These are phyloP conservation scores for Epinephelus coioides DNA, from an alignment of 2,797 vertebrate species.

Conservation along the genomic window DNA sequence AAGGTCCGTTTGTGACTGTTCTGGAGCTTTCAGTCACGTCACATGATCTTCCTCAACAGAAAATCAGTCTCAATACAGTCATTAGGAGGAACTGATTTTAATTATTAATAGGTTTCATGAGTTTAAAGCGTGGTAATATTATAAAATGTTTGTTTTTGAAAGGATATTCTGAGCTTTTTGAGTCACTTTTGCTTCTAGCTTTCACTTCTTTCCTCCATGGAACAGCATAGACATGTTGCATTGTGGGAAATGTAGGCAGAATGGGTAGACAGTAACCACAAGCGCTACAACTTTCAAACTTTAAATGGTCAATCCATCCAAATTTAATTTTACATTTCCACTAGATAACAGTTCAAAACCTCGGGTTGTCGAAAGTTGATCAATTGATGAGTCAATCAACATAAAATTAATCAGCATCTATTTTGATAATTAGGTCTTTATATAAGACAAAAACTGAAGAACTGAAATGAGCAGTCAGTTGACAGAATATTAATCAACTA, in stretches of 20 bases:
- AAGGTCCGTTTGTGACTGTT: too few relatives aligned
- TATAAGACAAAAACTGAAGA: neutral
- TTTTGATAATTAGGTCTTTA: neutral
- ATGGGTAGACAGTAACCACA: neutral
- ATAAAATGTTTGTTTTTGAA: neutral
- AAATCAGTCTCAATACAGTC: neutral
- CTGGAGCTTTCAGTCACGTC: too few relatives aligned
- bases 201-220: neutral
- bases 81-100: neutral
- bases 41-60: neutral
- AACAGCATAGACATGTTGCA: neutral
- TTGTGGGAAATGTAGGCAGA: slow-evolving; percentile 32
- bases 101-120: neutral
- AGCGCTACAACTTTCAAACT: neutral
- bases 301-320: neutral
- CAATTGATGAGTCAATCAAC: too few relatives aligned
- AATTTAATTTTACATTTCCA: neutral
- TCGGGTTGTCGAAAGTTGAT: neutral
- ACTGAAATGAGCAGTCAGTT: neutral
- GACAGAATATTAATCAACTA: neutral
- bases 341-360: neutral
- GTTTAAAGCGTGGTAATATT: neutral
- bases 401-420: neutral
- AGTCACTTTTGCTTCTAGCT: neutral
- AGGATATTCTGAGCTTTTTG: neutral